Evolutionary conservation across 2,888 invertebrate species (phyloP), one percentile per base, ranked within the genome.

Genomic region (Aleiodes testaceus): DNA sequence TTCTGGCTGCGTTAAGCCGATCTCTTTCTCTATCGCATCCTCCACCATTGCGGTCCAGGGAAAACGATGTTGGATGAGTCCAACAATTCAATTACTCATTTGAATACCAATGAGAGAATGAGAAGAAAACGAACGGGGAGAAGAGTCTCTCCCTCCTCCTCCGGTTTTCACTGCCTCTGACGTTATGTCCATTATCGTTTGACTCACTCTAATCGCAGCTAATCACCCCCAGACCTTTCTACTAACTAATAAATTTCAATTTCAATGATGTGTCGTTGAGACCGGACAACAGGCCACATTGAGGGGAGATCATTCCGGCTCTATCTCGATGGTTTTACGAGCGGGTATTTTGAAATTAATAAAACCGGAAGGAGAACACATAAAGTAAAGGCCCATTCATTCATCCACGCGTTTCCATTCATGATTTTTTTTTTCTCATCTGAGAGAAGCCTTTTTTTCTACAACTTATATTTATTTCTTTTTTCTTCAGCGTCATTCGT

Each of bases 351-450:
- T 30, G 72, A 75, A 80, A 81, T 80, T 78, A 77, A 81, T 79
- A 75, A 78, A 79, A 79, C 75, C 78, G 80, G 79, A 81, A 81
- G 77, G 75, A 72, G 65, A 68, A 72, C 66, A 67, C 53, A 55
- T 70, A 69, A 78, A 74, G 78, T 78, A 74, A 75, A 73, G 55
- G 53, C 65, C 70, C 76, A 78, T 79, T 79, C 79, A 79, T 78
- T 47, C 45, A 63, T 63, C 22, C 45, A 63, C 45, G 68, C 67
- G 22, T 70, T 59, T 70, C 16, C 50, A 42, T 71, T 22, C 67
- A 44, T 66, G 44, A 12, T 50, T 44, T 65, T 61, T 66, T 68
- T 14, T 50, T 66, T 55, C 26, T 14, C 5, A n/a, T 47, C 14
- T 45, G n/a, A 0, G 11, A 9, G n/a, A n/a, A 26, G 5, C 26